These are phyloP conservation scores for Ranitomeya imitator DNA, from an alignment of 2,113 vertebrate species.

Conservation along the genomic window DNA sequence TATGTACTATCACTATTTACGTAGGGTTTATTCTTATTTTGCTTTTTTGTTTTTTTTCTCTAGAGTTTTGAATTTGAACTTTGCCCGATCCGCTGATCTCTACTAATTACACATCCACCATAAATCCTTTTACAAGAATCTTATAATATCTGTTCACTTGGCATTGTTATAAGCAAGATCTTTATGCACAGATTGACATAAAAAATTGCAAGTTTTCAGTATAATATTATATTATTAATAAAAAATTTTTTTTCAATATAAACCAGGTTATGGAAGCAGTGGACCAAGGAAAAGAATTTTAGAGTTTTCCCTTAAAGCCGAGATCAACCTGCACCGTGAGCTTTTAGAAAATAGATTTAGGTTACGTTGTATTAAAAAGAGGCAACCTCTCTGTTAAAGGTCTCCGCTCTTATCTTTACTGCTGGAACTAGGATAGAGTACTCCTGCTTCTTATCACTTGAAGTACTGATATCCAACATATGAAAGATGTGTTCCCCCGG, in stretches of 20 bases:
- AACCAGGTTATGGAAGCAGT: neutral
- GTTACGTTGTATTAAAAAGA: constrained; percentile 1
- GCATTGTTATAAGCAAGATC: no score
- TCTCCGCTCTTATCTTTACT: constrained; percentile 28
- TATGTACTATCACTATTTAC: no score
- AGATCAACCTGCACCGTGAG: neutral
- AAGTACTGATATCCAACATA: constrained; percentile 19
- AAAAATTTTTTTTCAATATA: neutral
- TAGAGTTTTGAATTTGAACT: no score
- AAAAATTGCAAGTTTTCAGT: neutral
- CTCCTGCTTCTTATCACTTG: constrained; percentile 2
- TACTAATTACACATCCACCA: no score
- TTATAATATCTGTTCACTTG: no score
- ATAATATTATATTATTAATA: neutral
- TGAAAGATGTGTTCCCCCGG: constrained; percentile 23
- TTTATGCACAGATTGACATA: no score
- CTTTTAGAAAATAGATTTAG: constrained; percentile 13
- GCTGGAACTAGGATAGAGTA: neutral
- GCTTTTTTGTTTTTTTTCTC: no score
- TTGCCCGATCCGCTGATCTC: no score
- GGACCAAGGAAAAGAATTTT: neutral
- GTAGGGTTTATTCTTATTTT: no score
- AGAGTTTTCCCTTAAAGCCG: neutral
- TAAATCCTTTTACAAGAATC: no score
- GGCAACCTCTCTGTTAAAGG: constrained; percentile 17